These are phyloP conservation scores for Pseudochromis fuscus DNA, from an alignment of 2,797 vertebrate genomes.

Conservation along the genomic window DNA sequence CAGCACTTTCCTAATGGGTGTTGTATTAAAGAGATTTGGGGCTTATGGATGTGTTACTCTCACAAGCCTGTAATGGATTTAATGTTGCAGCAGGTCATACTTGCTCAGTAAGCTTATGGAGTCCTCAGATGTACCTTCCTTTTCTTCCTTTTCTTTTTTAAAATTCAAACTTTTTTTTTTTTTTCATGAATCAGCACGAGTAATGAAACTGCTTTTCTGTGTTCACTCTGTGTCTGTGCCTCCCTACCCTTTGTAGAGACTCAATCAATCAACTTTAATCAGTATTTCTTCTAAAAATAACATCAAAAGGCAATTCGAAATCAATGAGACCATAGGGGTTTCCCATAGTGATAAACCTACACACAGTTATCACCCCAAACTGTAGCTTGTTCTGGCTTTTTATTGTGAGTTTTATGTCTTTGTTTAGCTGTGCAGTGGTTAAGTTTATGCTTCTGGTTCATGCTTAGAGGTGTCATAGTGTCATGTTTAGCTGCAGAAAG, in stretches of 20 bases:
- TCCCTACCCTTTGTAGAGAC: no score
- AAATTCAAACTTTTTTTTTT: no score
- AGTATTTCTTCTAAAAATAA: no score
- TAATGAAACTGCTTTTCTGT: background rate
- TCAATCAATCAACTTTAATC: no score
- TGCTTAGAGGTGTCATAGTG: background rate
- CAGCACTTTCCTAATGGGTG: constrained; percentile 84
- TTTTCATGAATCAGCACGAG: no score
- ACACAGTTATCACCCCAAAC: no score
- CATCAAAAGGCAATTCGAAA: no score
- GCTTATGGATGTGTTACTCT: constrained; percentile 78
- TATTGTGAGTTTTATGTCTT: background rate
- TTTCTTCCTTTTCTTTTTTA: background rate
- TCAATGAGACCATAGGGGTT: no score
- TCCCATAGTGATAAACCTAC: no score
- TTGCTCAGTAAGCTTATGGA: constrained; percentile 28
- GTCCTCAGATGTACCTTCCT: constrained; percentile 8
- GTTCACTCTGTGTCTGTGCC: no score
- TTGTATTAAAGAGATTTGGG: constrained; percentile 83
- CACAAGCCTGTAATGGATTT: constrained; percentile 74
- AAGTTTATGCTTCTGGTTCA: background rate
- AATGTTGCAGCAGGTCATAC: constrained; percentile 69
- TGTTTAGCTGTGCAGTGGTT: background rate
- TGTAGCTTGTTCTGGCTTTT: no score
- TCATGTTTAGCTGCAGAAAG: background rate